Base-by-base conservation (phyloP, 2,113 vertebrate species). In the Oncorhynchus clarkii region DNA sequence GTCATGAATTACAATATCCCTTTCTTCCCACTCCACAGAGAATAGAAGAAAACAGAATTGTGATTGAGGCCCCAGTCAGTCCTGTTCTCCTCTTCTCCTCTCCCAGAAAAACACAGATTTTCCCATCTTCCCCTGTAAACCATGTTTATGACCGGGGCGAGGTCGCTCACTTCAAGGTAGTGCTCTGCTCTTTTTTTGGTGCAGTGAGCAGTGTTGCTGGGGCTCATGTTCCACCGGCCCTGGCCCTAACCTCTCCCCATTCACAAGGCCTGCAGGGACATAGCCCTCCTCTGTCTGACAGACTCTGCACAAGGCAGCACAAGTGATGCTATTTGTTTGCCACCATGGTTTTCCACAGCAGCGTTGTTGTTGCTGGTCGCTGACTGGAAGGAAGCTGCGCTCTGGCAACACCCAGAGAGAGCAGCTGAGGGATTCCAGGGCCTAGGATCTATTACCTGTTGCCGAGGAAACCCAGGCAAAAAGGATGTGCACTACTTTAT, bases 161-260 rank as follows among this genome's bases (percentile, higher is more conserved):
- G 39, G 60, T 87, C 27, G 84, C 91, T 91, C 89, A 86, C 89
- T 86, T 90, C 70, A 79, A 83, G 79, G 84, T 75, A 66, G 11
- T 39, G 51, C 24, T 27, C 7, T 62, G 84, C 80, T 69, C 76
- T 76, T 81, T 64, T 64, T 83, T 80, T 80, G 16, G 64, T 74
- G 9, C 78, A 69, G 39, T 39, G 48, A 54, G 70, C 57, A 70
- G 70, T 59, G 75, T 34, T 27, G 34, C 14, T 12, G 70, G 67
- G 70, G 71, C 24, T 84, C 83, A 72, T 81, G 85, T 89, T 85
- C 88, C 88, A 91, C 84, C 88, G 87, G 88, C 86, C 88, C 91
- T 87, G 67, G 20, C 3, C 0, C 77, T 90, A 72, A 39, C 60
- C 82, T 78, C 75, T 78, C 80, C 75, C 72, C 80, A 78, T 84